Evolutionary conservation across 1,140 invertebrate genomes (phyloP).

Genomic region (Ladona fulva): DNA sequence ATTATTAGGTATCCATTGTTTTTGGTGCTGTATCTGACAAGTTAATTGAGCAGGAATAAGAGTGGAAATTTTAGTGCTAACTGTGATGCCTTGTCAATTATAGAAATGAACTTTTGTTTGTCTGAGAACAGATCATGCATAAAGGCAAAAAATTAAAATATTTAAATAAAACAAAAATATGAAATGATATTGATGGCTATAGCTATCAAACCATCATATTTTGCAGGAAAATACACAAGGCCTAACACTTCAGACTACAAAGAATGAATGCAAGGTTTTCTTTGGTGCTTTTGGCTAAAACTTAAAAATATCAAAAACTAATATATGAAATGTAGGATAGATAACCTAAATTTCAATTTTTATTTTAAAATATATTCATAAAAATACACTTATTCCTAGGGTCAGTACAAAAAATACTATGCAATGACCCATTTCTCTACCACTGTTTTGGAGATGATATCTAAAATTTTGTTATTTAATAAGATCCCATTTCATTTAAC

Average conservation of each 20-base stretch:
- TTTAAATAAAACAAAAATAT: neutral
- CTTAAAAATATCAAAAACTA: neutral
- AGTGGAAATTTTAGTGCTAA: conserved; percentile 1
- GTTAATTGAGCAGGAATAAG: neutral
- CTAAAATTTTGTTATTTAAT: neutral
- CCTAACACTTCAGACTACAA: neutral
- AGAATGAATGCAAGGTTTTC: neutral
- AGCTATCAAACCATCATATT: neutral
- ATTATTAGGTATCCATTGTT: neutral
- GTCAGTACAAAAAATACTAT: neutral
- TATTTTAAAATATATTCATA: neutral
- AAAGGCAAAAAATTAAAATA: neutral
- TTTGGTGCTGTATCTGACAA: conserved; percentile 1
- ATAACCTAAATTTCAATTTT: neutral
- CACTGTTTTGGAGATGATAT: neutral
- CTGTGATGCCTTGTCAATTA: conserved; percentile 9
- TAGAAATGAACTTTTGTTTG: neutral
- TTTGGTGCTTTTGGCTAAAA: conserved; percentile 1
- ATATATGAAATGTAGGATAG: neutral
- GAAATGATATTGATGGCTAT: neutral
- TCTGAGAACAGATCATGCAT: neutral
- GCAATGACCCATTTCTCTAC: neutral
- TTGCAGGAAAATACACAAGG: conserved; percentile 6
- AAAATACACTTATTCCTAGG: neutral
- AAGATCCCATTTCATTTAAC: neutral